A percentile compares a stretch with the other conserved stretches of the same genome.
Evolutionary conservation across 2,113 vertebrate genomes (phyloP).

Genomic region (Blennius ocellaris): DNA sequence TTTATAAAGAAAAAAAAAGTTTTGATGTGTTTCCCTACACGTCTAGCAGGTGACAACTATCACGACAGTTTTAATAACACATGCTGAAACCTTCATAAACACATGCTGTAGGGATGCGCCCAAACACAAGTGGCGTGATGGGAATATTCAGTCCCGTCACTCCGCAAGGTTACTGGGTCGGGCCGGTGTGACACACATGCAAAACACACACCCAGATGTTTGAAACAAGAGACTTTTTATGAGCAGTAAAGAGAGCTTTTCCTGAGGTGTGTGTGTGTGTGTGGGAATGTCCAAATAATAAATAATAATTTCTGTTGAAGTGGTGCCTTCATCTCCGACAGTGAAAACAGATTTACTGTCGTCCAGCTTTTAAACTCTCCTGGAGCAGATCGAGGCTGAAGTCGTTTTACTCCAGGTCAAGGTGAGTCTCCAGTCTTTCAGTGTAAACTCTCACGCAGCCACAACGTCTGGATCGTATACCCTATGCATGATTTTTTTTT

Average conservation of each 20-base stretch:
- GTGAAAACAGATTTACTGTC: slow-evolving; percentile 20
- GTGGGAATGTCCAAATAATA: slow-evolving; percentile 16
- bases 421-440: slow-evolving; percentile 1
- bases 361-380: slow-evolving; percentile 18
- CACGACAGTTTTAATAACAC: not conserved
- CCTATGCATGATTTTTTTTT: not conserved
- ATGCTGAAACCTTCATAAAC: slow-evolving; percentile 11
- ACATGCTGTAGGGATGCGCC: not conserved
- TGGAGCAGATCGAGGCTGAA: not conserved
- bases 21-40: not conserved
- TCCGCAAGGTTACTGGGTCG: slow-evolving; percentile 37
- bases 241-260: slow-evolving; percentile 57
- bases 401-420: not conserved
- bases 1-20: not conserved
- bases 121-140: slow-evolving; percentile 20
- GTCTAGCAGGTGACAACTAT: not conserved
- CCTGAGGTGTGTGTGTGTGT: slow-evolving; percentile 37
- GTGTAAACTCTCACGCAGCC: not conserved
- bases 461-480: slow-evolving; percentile 1
- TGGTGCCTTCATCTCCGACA: not conserved
- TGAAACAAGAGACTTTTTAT: slow-evolving; percentile 73
- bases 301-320: slow-evolving; percentile 34
- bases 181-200: slow-evolving; percentile 28
- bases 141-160: slow-evolving; percentile 43
- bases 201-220: slow-evolving; percentile 73